Evolutionary conservation across 2,888 invertebrate species (phyloP), one percentile per base, ranked within the genome.

Genomic region (Cheilosia impressa): DNA sequence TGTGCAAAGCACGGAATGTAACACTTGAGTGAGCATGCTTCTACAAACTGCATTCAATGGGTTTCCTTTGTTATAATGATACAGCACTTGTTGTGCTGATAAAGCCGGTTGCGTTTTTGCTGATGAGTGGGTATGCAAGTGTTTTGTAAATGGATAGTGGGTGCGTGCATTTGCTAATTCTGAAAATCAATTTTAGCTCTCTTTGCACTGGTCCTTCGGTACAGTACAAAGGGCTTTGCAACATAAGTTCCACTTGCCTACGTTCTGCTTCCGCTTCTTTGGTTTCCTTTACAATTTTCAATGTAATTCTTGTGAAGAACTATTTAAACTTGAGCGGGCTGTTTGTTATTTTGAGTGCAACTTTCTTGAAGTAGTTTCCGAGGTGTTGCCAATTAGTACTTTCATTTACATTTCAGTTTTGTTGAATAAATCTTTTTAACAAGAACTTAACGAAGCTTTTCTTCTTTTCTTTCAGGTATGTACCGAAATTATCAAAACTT

Each of bases 1-100:
- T 34, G 62, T 34, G 43, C 58, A 47, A 60, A 57, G 52, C 60
- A 13, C 55, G 7, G 31, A 43, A 47, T 52, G 73, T 65, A 73
- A 78, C 83, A 78, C 78, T 73, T 78, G 50, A 78, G 6, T 83
- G 71, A 31, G 17, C 66, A 66, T 62, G 43, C 34, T 50, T 50
- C 34, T 24, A 53, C 10, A 31, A 17, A 60, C 22, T 82, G 43
- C 17, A 65, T 38, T 76, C 34, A 47, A 45, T 57, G 38, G 45
- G 58, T 62, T 68, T 22, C 34, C 38, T 65, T 82, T 76, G 72
- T 83, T 50, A 77, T 62, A 17, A 17, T 31, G 55, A 62, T 66
- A 65, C 38, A 27, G 47, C 52, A 72, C 52, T 66, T 72, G 82
- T 38, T 52, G 27, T 55, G 53, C 52, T 52, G 71, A 71, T 82